phyloP scores from a whole-genome alignment of 2,113 vertebrate species.

The Salvator merianae region DNA sequence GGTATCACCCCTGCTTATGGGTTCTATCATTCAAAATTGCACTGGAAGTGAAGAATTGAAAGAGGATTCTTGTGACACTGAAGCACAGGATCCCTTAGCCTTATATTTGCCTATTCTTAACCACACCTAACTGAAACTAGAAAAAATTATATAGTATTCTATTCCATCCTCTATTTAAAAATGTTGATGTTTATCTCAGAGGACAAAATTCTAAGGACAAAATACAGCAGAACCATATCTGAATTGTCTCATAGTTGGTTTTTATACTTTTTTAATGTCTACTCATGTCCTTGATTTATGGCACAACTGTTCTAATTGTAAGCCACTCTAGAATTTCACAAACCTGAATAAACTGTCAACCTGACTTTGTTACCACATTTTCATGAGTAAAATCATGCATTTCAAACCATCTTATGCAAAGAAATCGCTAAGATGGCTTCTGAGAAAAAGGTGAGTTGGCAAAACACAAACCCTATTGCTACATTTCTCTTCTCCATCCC shows the following conservation, averaged over 20 bases:
- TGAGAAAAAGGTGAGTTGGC: no score
- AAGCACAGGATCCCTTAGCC: no score
- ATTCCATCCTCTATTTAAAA: background rate
- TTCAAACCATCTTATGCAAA: background rate
- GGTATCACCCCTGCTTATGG: no score
- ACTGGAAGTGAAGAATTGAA: no score
- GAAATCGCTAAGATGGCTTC: background rate
- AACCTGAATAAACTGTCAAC: conserved; percentile 3
- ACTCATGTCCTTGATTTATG: conserved; percentile 33
- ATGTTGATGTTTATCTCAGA: background rate
- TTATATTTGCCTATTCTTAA: no score
- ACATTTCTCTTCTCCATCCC: no score
- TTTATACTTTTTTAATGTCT: conserved; percentile 5
- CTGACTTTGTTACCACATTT: background rate
- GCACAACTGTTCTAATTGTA: background rate
- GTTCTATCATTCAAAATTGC: no score
- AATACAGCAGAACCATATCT: background rate
- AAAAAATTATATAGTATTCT: background rate
- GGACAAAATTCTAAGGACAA: no score
- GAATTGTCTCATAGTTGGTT: background rate
- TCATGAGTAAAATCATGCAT: background rate
- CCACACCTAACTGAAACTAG: no score
- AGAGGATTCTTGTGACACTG: no score
- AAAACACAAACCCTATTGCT: no score
- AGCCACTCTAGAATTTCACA: background rate